These are phyloP conservation scores for Cinclus cinclus DNA, from an alignment of 2,113 vertebrate species.

Conservation along the genomic window DNA sequence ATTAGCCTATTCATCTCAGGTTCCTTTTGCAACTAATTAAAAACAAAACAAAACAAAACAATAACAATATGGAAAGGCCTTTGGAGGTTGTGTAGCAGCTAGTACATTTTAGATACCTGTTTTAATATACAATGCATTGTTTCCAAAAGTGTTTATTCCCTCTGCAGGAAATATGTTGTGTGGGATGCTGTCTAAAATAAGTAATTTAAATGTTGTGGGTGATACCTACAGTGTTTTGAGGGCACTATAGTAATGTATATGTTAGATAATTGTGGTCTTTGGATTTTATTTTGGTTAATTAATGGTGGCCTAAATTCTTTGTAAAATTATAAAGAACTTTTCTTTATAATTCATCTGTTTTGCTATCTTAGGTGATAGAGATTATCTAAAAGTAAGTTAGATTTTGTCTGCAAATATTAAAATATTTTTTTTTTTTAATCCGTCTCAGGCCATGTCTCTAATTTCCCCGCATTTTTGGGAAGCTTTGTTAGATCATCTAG, in stretches of 20 bases:
- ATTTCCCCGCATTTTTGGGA: neutral
- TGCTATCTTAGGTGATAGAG: neutral
- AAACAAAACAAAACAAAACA: neutral
- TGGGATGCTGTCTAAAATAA: neutral
- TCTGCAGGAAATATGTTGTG: neutral
- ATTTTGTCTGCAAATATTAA: neutral
- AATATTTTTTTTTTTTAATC: neutral
- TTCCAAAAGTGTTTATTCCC: neutral
- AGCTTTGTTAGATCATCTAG: neutral
- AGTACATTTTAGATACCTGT: neutral
- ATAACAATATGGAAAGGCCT: neutral
- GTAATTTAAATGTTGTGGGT: neutral
- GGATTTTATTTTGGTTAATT: neutral
- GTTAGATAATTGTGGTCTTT: neutral
- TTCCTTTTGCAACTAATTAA: neutral
- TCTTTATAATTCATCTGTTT: neutral
- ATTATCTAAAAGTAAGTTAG: neutral
- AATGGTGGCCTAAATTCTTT: neutral
- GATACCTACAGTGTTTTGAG: neutral
- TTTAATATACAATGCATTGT: neutral
- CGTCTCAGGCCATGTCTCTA: neutral
- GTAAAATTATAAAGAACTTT: neutral
- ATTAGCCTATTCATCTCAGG: neutral
- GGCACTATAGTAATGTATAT: neutral
- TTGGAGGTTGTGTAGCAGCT: neutral